These are phyloP conservation scores for Aquatica leii DNA, from an alignment of 2,888 invertebrate genomes.

Conservation along the genomic window DNA sequence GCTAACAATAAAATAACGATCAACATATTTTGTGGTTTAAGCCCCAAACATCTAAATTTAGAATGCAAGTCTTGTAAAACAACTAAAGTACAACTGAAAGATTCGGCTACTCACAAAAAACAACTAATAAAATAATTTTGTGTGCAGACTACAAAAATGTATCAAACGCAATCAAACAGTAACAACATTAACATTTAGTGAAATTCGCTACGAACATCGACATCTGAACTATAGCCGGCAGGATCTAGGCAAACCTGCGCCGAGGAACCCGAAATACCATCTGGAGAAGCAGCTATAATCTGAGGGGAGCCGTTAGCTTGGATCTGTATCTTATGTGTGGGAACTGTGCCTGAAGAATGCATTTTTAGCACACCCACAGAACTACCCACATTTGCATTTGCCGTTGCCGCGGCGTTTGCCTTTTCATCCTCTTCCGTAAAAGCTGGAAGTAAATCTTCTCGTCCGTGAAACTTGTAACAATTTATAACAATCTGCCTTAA, in stretches of 20 bases:
- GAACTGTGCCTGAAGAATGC: constrained; percentile 60
- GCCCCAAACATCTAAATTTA: constrained; percentile 8
- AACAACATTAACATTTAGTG: constrained; percentile 15
- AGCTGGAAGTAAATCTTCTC: constrained; percentile 93
- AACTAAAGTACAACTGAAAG: constrained; percentile 17
- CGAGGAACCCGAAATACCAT: constrained; percentile 60
- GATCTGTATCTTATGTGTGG: constrained; percentile 62
- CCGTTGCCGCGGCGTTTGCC: constrained; percentile 67
- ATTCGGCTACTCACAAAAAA: constrained; percentile 15
- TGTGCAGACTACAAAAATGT: constrained; percentile 10
- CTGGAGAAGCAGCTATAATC: constrained; percentile 64
- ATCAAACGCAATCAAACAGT: background rate
- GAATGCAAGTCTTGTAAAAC: background rate
- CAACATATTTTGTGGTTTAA: background rate
- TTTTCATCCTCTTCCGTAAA: constrained; percentile 93
- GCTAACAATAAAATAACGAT: constrained; percentile 52
- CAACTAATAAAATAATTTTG: constrained; percentile 23
- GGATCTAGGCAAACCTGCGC: constrained; percentile 83
- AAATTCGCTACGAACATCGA: constrained; percentile 70
- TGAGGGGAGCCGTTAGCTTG: constrained; percentile 64
- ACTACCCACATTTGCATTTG: constrained; percentile 61
- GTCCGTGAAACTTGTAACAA: constrained; percentile 97
- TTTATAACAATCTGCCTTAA: constrained; percentile 95
- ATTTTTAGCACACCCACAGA: constrained; percentile 64
- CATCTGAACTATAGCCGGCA: constrained; percentile 73